Evolutionary conservation across 2,888 invertebrate species (phyloP), one percentile per base, ranked within the genome.

Genomic region (Cerastis rubricosa): DNA sequence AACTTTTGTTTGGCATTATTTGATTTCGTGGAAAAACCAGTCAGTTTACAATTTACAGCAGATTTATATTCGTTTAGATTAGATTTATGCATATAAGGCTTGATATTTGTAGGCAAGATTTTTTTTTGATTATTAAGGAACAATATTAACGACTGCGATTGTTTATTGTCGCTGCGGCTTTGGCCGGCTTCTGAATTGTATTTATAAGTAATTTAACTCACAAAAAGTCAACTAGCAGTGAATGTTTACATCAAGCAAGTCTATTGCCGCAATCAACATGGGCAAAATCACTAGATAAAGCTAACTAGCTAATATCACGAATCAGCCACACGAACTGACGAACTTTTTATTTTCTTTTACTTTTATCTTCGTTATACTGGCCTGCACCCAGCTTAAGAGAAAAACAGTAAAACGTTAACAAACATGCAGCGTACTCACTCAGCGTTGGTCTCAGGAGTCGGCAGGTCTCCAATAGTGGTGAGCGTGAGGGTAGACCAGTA

Each of bases 401-500:
- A 19, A 59, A 68, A 19, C 5, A 63, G 1, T n/a, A 64, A 22
- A 54, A 61, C 0, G 5, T n/a, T 11, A 25, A 12, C 14, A 59
- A 80, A 51, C 82, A 76, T 70, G 71, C 74, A 73, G 67, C 49
- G 59, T 92, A 98, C 99, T 99, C 97, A 99, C 99, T 99, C 99
- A 94, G 98, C 98, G 96, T 99, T 99, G 83, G 99, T 99, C 94
- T 99, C 99, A 2, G 99, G 99, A 8, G 99, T 99, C 2, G 99
- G 99, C 85, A 99, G 97, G 94, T 99, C 99, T 40, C 99, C 99
- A 85, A 99, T 99, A 63, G 99, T 99, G 59, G 99, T 99, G 78
- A 99, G 97, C 0, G 99, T 99, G 83, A 99, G 97, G 0, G 99
- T 99, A 6, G 99, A 99, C 99, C 99, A 99, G 96, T 99, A 99